Conservation (phyloP, 2,113 vertebrate genomes). For the Panthera uncia region DNA sequence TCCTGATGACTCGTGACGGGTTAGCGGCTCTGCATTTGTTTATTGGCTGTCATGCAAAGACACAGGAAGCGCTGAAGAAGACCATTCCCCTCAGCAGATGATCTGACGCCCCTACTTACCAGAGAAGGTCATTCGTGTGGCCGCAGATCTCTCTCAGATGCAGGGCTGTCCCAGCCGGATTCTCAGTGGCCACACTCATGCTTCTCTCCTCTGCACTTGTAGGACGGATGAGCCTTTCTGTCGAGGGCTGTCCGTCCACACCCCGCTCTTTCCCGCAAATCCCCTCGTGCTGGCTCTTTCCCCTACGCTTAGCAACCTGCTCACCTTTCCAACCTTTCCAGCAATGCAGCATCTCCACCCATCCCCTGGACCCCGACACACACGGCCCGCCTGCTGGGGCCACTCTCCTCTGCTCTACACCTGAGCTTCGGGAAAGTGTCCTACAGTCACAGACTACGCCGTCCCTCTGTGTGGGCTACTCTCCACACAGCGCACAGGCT, state of each 20-base stretch:
- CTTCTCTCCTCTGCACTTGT: background rate
- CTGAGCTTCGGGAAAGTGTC: background rate
- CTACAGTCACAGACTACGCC: background rate
- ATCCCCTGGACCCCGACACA: background rate
- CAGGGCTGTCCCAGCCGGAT: accelerated
- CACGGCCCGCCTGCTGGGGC: accelerated
- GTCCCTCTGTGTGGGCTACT: background rate
- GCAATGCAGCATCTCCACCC: background rate
- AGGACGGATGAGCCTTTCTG: background rate
- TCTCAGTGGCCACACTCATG: background rate
- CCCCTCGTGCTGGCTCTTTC: background rate
- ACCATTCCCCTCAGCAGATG: background rate
- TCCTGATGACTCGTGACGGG: background rate
- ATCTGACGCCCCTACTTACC: background rate
- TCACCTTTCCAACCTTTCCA: background rate
- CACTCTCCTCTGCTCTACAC: background rate
- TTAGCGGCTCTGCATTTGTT: background rate
- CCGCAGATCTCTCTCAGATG: no score
- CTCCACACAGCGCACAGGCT: background rate
- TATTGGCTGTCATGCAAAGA: background rate
- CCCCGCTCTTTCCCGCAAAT: background rate
- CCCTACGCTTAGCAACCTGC: background rate
- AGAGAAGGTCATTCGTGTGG: background rate
- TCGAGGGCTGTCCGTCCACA: background rate
- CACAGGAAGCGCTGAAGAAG: background rate